A percentile compares a stretch with the other conserved stretches of the same genome.
Conservation (phyloP, 2,113 vertebrate species). For the Heterocephalus glaber region DNA sequence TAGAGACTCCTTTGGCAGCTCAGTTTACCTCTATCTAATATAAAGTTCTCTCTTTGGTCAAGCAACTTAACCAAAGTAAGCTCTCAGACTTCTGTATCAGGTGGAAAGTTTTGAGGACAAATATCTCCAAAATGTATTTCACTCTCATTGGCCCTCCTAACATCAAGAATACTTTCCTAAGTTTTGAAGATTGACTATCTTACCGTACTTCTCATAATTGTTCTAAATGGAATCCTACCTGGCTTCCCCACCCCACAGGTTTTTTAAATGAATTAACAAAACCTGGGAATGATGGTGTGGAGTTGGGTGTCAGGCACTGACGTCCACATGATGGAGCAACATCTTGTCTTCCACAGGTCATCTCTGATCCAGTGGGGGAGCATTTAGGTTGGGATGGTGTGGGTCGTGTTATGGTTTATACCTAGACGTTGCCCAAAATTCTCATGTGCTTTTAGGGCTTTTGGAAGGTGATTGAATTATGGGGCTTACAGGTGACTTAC, state of each 20-base stretch:
- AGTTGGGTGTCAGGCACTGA: background rate
- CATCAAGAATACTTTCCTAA: background rate
- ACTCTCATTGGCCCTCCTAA: background rate
- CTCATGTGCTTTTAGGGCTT: background rate
- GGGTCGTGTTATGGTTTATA: background rate
- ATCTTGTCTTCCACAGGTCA: background rate
- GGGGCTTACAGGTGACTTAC: background rate
- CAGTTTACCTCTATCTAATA: background rate
- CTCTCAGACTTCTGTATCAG: background rate
- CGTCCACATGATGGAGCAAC: accelerated
- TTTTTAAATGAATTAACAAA: background rate
- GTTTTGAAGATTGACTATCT: background rate
- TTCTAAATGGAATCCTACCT: background rate
- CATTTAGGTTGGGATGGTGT: background rate
- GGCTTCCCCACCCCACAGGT: background rate
- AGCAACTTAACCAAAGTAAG: background rate
- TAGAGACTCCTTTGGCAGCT: background rate
- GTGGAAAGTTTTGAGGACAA: background rate
- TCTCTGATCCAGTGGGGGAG: background rate
- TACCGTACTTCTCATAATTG: background rate
- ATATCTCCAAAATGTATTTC: background rate
- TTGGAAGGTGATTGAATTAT: background rate
- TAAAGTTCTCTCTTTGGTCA: background rate
- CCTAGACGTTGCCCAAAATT: background rate
- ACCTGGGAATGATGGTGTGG: background rate